These are phyloP conservation scores for Agrotis puta DNA, from an alignment of 2,888 invertebrate species.

Conservation along the genomic window DNA sequence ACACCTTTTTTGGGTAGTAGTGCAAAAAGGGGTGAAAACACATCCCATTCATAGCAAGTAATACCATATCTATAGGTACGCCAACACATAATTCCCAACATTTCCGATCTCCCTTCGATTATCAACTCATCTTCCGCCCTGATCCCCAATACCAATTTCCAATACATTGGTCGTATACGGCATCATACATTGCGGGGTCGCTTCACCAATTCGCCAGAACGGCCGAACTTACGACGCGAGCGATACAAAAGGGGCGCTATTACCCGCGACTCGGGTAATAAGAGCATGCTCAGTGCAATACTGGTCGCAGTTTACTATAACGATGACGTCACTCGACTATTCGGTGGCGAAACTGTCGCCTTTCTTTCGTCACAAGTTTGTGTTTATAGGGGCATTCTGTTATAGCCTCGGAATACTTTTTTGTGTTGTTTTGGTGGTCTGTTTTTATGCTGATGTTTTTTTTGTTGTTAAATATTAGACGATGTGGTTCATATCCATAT, in stretches of 20 bases:
- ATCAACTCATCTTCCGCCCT: slow-evolving; percentile 51
- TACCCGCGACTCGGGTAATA: slow-evolving; percentile 54
- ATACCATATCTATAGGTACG: background rate
- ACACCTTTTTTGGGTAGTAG: background rate
- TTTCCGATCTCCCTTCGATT: slow-evolving; percentile 55
- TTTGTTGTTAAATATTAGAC: background rate
- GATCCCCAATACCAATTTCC: slow-evolving; percentile 59
- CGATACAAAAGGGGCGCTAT: slow-evolving; percentile 55
- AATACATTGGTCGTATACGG: slow-evolving; percentile 54
- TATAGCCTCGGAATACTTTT: slow-evolving; percentile 34
- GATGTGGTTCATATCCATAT: background rate
- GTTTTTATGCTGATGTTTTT: slow-evolving; percentile 13
- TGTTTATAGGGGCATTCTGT: slow-evolving; percentile 51
- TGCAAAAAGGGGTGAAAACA: background rate
- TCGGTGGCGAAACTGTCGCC: slow-evolving; percentile 32
- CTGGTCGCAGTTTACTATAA: slow-evolving; percentile 54
- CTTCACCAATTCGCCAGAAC: slow-evolving; percentile 55
- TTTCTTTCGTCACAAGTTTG: slow-evolving; percentile 61
- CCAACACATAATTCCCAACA: slow-evolving; percentile 44
- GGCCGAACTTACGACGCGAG: slow-evolving; percentile 55
- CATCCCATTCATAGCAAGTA: slow-evolving; percentile 8
- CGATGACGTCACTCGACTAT: slow-evolving; percentile 55
- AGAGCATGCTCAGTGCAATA: slow-evolving; percentile 52
- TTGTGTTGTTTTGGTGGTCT: slow-evolving; percentile 11
- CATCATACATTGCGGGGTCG: slow-evolving; percentile 47